Base-by-base conservation (phyloP, 1,140 invertebrate genomes). In the Coenobita brevimanus region DNA sequence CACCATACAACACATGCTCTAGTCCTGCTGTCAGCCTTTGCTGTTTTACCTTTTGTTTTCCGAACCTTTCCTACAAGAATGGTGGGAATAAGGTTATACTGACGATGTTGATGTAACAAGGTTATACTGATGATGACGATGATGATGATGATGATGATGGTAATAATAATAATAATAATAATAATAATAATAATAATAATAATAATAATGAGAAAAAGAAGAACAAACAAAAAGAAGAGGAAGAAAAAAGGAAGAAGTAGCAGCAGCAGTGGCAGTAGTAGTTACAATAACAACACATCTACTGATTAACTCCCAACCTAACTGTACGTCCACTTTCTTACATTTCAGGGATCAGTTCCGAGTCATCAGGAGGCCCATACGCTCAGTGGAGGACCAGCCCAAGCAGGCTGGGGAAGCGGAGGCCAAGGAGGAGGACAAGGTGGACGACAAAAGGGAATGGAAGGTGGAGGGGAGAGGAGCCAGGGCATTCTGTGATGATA, bases 401-500 rank as follows among this genome's bases (percentile, higher is more conserved):
- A 24, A 41, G 24, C 36, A 41, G 73, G 41, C 33, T 17, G 38
- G 2, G 43, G 30, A n/a, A 60, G 83, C 76, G n/a, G 83, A 30
- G 21, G 54, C 38, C 33, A 27, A 13, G 54, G 57, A 85, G 82
- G 64, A 73, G 43, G 67, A 21, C 3, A n/a, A 17, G 54, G 60
- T 17, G 54, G 78, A 21, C 8, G 57, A 21, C 43, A 43, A 15
- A 3, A 41, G 4, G n/a, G 43, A 21, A 0, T 27, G 27, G 4
- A 41, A 33, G 1, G 27, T 54, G 43, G 46, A 60, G 24, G 79
- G 79, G 2, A 82, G 85, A 43, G 36, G 76, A 30, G 90, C 71
- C 36, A 67, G 79, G 33, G 75, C 90, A 10, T 90, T 89, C 79
- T 90, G 90, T 50, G 75, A 84, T 33, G 67, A 87, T 46, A 90